Base-by-base conservation (phyloP, 1,140 invertebrate genomes). In the Tetragnatha versicolor region DNA sequence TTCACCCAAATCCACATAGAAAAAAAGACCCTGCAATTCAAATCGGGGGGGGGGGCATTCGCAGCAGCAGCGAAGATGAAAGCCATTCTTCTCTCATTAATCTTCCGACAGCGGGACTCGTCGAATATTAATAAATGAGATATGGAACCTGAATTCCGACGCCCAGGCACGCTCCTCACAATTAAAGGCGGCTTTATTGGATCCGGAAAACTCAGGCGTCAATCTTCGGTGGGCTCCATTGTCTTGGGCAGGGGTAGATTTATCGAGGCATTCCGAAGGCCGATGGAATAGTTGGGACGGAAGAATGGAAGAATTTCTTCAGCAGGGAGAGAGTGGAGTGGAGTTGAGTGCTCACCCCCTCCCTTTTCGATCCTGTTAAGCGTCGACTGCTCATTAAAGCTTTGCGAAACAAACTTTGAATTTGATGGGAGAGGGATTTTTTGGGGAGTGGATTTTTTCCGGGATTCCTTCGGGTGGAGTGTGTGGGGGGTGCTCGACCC, bases 91-190 rank as follows among this genome's bases (percentile, higher is more conserved):
- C 39, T 27, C 37, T 42, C 49, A 53, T 55, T 70, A 70, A 70
- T 70, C 51, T 68, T 29, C 27, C 33, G 22, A 27, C 35, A 31
- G n/a, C 22, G 9, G n/a, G 10, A 25, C 4, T 27, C 17, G 17
- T n/a, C 31, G 53, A 60, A 73, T 73, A 73, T 73, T 73, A 73
- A 73, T 73, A 73, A 73, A 60, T 58, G 69, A 73, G 69, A 60
- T 53, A 70, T 70, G 68, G 33, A 60, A 31, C 7, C 25, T 14
- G 53, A 73, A 73, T 58, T 60, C 53, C 69, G 45, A 29, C 65
- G 35, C 25, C 33, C 60, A 42, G 60, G n/a, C 20, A 37, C 63
- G 49, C 66, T 53, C 25, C 53, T 35, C 53, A 60, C 69, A 73
- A 73, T 73, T 73, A 73, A 60, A 73, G 45, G 66, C 10, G 47